Evolutionary conservation across 2,888 invertebrate species (phyloP).

Genomic region (Pogonocherus hispidulus): DNA sequence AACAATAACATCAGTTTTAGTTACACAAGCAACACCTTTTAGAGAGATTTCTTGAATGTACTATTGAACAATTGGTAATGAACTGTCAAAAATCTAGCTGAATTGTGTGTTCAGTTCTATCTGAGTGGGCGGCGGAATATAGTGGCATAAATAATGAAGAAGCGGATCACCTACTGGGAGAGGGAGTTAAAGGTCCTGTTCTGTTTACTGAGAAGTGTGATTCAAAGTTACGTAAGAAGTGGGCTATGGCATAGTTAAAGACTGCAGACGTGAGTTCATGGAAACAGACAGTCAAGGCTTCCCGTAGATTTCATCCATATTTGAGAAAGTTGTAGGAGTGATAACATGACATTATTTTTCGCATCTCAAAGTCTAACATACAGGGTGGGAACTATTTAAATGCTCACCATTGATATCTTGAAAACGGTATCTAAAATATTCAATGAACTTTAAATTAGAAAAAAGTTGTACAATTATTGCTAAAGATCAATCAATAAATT

Average conservation of each 20-base stretch:
- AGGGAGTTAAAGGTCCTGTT: not conserved
- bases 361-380: too few species aligned
- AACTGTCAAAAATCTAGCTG: not conserved
- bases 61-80: not conserved
- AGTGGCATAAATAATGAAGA: not conserved
- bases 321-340: too few species aligned
- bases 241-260: not conserved
- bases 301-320: too few species aligned
- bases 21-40: not conserved
- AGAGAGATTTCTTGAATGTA: not conserved
- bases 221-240: not conserved
- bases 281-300: not conserved
- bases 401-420: too few species aligned
- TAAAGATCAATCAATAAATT: too few species aligned
- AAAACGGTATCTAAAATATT: too few species aligned
- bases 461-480: too few species aligned
- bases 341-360: too few species aligned
- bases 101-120: too few species aligned
- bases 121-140: not conserved
- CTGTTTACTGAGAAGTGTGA: not conserved
- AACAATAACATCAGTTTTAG: not conserved
- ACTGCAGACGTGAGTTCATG: not conserved
- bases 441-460: too few species aligned
- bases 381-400: too few species aligned
- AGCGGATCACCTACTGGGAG: conserved; percentile 1